Evolutionary conservation across 2,888 invertebrate species (phyloP).

Genomic region (Dorcus hopei): DNA sequence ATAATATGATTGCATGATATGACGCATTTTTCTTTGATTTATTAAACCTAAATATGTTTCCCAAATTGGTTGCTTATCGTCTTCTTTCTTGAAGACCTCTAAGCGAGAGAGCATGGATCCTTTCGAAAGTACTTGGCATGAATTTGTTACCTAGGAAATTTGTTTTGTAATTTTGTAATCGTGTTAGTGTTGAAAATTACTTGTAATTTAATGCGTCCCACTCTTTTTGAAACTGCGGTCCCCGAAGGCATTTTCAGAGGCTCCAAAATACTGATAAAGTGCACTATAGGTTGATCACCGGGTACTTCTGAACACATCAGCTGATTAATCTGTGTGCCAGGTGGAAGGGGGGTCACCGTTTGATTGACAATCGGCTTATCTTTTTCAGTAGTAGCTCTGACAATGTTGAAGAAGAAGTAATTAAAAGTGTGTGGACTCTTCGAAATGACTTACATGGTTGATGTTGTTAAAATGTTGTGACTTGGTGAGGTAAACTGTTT

Average conservation of each 20-base stretch:
- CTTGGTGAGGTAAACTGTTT: conserved; percentile 21
- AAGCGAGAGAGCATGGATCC: conserved; percentile 56
- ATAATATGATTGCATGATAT: neutral
- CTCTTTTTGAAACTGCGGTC: conserved; percentile 39
- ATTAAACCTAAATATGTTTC: conserved; percentile 62
- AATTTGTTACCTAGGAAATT: conserved; percentile 41
- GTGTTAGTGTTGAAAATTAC: conserved; percentile 25
- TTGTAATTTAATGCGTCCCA: conserved; percentile 41
- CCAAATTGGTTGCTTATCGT: conserved; percentile 64
- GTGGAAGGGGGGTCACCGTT: conserved; percentile 27
- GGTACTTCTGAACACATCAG: conserved; percentile 47
- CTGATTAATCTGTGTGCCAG: conserved; percentile 46
- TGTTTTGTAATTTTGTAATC: neutral
- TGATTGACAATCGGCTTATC: neutral
- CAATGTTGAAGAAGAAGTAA: too few relatives aligned
- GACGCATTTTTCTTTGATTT: neutral
- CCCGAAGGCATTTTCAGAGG: conserved; percentile 43
- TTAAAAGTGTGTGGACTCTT: too few relatives aligned
- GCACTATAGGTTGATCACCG: conserved; percentile 47
- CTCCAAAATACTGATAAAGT: conserved; percentile 45
- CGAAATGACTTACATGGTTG: too few relatives aligned
- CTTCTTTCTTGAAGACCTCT: conserved; percentile 56
- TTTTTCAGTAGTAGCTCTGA: too few relatives aligned
- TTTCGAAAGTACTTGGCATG: conserved; percentile 54
- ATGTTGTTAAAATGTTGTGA: too few relatives aligned